Conservation (phyloP, 2,113 vertebrate genomes). For the Pionites leucogaster region DNA sequence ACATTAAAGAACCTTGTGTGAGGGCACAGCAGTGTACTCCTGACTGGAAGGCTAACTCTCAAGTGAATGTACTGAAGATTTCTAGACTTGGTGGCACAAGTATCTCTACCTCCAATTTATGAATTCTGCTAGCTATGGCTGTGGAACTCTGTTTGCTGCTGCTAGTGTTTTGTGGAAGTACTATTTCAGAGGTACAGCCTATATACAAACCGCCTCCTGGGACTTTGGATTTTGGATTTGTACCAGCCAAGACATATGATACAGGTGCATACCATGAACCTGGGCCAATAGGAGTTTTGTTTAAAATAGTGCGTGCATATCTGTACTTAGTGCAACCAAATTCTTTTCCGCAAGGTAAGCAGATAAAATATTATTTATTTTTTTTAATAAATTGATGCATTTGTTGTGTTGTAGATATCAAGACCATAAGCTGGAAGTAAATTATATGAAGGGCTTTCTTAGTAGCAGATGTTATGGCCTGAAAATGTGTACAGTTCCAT, state of each 20-base stretch:
- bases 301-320: slow-evolving; percentile 84
- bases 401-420: neutral
- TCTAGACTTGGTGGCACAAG: neutral
- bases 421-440: neutral
- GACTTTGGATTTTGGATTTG: slow-evolving; percentile 85
- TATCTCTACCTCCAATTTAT: slow-evolving; percentile 59
- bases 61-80: slow-evolving; percentile 36
- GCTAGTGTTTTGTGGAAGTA: slow-evolving; percentile 71
- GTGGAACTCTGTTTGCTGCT: slow-evolving; percentile 69
- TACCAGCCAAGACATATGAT: slow-evolving; percentile 85
- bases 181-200: slow-evolving; percentile 70
- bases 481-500: neutral
- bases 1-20: neutral
- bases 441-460: neutral
- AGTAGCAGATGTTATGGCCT: neutral
- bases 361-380: neutral
- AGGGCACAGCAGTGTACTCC: neutral
- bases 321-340: slow-evolving; percentile 88
- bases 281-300: slow-evolving; percentile 85
- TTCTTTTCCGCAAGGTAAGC: slow-evolving; percentile 90
- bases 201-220: slow-evolving; percentile 55
- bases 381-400: neutral
- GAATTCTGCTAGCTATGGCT: slow-evolving; percentile 73
- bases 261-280: slow-evolving; percentile 83
- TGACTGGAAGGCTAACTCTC: slow-evolving; percentile 9